phyloP scores from a whole-genome alignment of 1,140 invertebrate genomes.

The Cyclargus thomasi region DNA sequence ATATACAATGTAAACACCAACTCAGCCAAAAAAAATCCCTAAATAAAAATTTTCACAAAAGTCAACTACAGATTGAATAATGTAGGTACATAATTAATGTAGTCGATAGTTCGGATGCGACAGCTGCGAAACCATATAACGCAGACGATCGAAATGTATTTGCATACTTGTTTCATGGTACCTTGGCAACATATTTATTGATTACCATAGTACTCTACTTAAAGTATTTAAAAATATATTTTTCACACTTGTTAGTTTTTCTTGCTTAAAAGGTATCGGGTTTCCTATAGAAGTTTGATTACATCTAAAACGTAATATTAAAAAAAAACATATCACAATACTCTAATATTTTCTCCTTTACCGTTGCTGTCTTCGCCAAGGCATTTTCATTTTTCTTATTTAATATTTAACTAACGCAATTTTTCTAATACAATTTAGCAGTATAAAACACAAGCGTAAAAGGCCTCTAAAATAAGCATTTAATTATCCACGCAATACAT shows the following conservation, averaged over 20 bases:
- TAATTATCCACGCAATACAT: conserved; percentile 48
- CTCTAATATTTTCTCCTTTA: neutral
- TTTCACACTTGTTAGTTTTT: too few relatives aligned
- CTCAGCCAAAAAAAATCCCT: too few relatives aligned
- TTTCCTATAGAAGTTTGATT: neutral
- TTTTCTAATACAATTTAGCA: neutral
- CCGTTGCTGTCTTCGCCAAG: neutral
- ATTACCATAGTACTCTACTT: too few relatives aligned
- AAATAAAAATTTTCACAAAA: too few relatives aligned
- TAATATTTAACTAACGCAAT: neutral
- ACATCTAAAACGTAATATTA: neutral
- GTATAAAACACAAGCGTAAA: conserved; percentile 21
- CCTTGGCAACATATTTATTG: too few relatives aligned
- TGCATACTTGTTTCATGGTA: neutral
- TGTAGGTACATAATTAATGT: neutral
- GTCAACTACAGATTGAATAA: too few relatives aligned
- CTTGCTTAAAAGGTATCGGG: too few relatives aligned
- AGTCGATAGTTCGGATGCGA: neutral
- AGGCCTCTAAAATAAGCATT: conserved; percentile 38
- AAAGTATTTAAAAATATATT: too few relatives aligned
- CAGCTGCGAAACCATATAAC: neutral
- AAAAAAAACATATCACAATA: neutral
- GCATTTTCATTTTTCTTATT: neutral
- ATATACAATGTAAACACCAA: too few relatives aligned
- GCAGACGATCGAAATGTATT: neutral